A percentile compares a stretch with the other conserved stretches of the same genome.
These are phyloP conservation scores for Tetrao urogallus DNA, from an alignment of 2,113 vertebrate genomes.

Conservation along the genomic window DNA sequence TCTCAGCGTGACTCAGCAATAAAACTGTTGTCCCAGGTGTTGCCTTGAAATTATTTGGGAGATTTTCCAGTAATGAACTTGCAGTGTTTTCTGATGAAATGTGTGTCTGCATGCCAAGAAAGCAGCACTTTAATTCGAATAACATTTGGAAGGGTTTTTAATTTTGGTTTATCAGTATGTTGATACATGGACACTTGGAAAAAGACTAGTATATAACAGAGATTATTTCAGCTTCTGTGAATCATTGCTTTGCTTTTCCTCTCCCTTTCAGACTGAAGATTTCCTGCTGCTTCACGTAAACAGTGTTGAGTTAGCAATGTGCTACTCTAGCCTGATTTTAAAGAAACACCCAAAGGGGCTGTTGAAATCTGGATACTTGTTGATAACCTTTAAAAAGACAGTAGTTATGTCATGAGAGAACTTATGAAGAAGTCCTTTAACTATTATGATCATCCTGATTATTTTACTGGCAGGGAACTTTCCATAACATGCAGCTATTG, in stretches of 20 bases:
- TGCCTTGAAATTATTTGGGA: not conserved
- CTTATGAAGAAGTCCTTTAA: conserved; percentile 45
- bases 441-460: conserved; percentile 45
- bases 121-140: not conserved
- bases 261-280: not conserved
- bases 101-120: not conserved
- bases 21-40: not conserved
- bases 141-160: not conserved
- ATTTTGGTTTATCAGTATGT: not conserved
- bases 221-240: not conserved
- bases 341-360: conserved; percentile 9
- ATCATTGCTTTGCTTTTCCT: not conserved
- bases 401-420: conserved; percentile 7
- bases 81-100: not conserved
- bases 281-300: not conserved
- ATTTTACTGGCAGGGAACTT: conserved; percentile 6
- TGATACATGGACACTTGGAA: not conserved
- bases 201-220: not conserved
- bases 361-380: conserved; percentile 50
- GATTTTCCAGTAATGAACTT: not conserved
- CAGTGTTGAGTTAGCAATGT: not conserved
- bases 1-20: not conserved
- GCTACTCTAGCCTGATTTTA: not conserved
- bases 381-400: conserved; percentile 42
- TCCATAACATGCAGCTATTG: conserved; percentile 41